Evolutionary conservation across 2,888 invertebrate species (phyloP).

Genomic region (Catocala fraxini): DNA sequence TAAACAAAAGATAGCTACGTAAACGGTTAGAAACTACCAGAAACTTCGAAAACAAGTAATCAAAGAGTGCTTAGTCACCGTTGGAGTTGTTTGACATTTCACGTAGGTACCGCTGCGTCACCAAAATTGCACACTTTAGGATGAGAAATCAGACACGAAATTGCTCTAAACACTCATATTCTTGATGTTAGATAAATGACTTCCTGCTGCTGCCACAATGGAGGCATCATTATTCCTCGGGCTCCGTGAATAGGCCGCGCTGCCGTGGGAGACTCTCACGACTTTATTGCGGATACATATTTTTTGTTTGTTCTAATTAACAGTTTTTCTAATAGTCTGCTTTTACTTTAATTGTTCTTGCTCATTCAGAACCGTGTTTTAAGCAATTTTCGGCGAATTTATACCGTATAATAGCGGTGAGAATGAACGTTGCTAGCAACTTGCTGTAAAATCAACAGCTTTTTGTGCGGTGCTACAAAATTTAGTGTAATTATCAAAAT

Average conservation of each 20-base stretch:
- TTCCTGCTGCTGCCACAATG: constrained; percentile 85
- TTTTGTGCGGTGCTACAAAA: constrained; percentile 9
- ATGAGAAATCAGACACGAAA: constrained; percentile 85
- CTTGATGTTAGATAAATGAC: constrained; percentile 88
- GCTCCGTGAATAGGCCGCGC: constrained; percentile 74
- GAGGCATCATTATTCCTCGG: constrained; percentile 83
- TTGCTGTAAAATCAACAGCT: constrained; percentile 7
- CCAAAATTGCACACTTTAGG: constrained; percentile 83
- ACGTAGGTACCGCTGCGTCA: constrained; percentile 54
- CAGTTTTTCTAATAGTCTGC: constrained; percentile 83
- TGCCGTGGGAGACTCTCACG: constrained; percentile 85
- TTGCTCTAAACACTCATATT: constrained; percentile 87
- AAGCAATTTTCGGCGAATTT: constrained; percentile 45
- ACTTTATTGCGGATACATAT: constrained; percentile 85
- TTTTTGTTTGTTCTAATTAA: constrained; percentile 87
- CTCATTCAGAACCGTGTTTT: constrained; percentile 53
- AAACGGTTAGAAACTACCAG: constrained; percentile 38
- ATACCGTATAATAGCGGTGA: constrained; percentile 13
- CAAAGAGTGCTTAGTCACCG: constrained; percentile 52
- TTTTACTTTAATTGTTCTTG: constrained; percentile 84
- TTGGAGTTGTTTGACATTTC: constrained; percentile 58
- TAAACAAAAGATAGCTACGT: constrained; percentile 23
- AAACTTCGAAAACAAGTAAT: constrained; percentile 40
- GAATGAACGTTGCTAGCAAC: constrained; percentile 10
- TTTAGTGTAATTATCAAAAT: constrained; percentile 35